Conservation (phyloP, 2,797 vertebrate genomes). For the Syngnathus acus region DNA sequence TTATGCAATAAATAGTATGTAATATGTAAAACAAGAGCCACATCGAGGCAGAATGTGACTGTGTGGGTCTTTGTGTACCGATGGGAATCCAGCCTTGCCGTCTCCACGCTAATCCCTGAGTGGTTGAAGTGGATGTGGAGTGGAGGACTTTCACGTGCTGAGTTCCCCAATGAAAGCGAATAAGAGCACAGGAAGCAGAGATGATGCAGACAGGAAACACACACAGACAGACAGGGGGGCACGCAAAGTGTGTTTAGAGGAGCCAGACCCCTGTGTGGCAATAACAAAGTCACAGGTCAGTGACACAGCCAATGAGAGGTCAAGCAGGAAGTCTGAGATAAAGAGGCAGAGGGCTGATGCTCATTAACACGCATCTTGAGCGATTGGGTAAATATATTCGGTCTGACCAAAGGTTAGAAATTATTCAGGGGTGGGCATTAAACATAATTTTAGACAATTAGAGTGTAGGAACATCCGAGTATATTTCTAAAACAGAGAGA, state of each 20-base stretch:
- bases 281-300: slow-evolving; percentile 62
- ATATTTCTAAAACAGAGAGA: not conserved
- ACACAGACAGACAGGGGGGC: slow-evolving; percentile 55
- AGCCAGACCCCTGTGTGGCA: slow-evolving; percentile 59
- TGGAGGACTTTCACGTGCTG: slow-evolving; percentile 27
- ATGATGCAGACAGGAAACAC: slow-evolving; percentile 58
- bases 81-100: slow-evolving; percentile 24
- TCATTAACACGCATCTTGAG: not conserved
- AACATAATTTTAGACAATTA: not conserved
- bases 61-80: slow-evolving; percentile 2
- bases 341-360: not conserved
- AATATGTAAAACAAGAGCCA: slow-evolving; percentile 9
- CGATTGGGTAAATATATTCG: not conserved
- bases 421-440: not conserved
- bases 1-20: slow-evolving; percentile 26
- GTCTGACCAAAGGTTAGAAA: not conserved
- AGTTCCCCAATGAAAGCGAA: slow-evolving; percentile 25
- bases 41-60: not conserved
- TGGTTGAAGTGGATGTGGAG: slow-evolving; percentile 30
- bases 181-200: slow-evolving; percentile 49
- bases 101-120: slow-evolving; percentile 48
- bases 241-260: slow-evolving; percentile 57
- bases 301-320: slow-evolving; percentile 44
- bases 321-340: slow-evolving; percentile 20
- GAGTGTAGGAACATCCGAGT: not conserved